phyloP scores from a whole-genome alignment of 1,140 invertebrate genomes.

The Pseudobourletiella spinata region DNA sequence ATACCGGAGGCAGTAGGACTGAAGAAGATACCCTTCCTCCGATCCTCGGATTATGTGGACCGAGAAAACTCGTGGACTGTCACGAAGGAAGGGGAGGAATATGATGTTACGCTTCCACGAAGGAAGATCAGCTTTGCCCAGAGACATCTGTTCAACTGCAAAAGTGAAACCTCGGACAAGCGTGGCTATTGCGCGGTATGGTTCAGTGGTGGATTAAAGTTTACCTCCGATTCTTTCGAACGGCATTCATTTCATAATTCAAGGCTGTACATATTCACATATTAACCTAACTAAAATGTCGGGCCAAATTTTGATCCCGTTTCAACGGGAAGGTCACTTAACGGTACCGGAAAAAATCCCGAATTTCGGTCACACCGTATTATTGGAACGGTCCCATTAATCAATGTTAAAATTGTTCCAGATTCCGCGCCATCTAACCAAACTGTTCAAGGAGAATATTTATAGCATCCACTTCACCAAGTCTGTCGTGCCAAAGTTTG shows the following conservation, averaged over 20 bases:
- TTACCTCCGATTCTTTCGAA: too few relatives aligned
- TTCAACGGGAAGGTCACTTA: too few relatives aligned
- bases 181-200: not conserved
- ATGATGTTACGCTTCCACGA: constrained; percentile 5
- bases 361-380: too few relatives aligned
- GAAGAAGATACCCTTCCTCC: not conserved
- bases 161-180: not conserved
- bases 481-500: constrained; percentile 19
- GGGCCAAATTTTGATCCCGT: too few relatives aligned
- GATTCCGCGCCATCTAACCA: constrained; percentile 8
- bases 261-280: too few relatives aligned
- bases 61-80: constrained; percentile 2
- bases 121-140: constrained; percentile 4
- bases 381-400: too few relatives aligned
- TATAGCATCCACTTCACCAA: constrained; percentile 16
- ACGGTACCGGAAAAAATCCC: too few relatives aligned
- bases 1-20: constrained; percentile 13
- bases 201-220: too few relatives aligned
- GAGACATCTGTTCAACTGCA: constrained; percentile 2
- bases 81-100: not conserved
- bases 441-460: constrained; percentile 15
- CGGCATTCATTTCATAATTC: too few relatives aligned
- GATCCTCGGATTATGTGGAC: too few relatives aligned
- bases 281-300: too few relatives aligned
- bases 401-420: too few relatives aligned